phyloP scores from a whole-genome alignment of 2,888 invertebrate species.

The Pantelozetes paolii region DNA sequence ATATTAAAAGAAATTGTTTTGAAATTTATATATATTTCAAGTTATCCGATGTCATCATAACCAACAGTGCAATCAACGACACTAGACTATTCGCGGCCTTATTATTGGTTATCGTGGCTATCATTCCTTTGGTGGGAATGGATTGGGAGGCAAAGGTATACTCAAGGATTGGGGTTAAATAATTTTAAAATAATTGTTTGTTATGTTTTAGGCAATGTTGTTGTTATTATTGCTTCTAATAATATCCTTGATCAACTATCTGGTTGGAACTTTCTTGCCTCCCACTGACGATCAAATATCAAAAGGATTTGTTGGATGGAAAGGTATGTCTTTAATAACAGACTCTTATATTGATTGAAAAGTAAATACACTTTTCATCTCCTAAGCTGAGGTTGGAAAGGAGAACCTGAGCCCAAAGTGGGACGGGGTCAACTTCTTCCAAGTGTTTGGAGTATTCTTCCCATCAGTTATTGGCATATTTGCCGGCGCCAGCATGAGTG shows the following conservation, averaged over 20 bases:
- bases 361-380: background rate
- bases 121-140: constrained; percentile 40
- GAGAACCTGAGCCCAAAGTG: constrained; percentile 39
- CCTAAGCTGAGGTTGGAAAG: no score
- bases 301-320: constrained; percentile 53
- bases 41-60: background rate
- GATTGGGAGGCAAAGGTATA: constrained; percentile 39
- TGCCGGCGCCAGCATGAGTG: constrained; percentile 46
- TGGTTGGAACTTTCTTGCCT: constrained; percentile 53
- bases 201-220: constrained; percentile 52
- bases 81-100: constrained; percentile 19
- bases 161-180: background rate
- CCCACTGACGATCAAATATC: constrained; percentile 50
- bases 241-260: constrained; percentile 49
- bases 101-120: constrained; percentile 31
- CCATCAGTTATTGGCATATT: constrained; percentile 46
- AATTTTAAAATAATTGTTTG: background rate
- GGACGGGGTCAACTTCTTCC: constrained; percentile 39
- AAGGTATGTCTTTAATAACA: background rate
- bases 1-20: no score
- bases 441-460: constrained; percentile 45
- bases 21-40: no score
- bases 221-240: constrained; percentile 51
- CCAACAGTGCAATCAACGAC: constrained; percentile 18
- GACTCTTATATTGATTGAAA: background rate